Conservation (phyloP, 2,113 vertebrate genomes). For the Capricornis sumatraensis region DNA sequence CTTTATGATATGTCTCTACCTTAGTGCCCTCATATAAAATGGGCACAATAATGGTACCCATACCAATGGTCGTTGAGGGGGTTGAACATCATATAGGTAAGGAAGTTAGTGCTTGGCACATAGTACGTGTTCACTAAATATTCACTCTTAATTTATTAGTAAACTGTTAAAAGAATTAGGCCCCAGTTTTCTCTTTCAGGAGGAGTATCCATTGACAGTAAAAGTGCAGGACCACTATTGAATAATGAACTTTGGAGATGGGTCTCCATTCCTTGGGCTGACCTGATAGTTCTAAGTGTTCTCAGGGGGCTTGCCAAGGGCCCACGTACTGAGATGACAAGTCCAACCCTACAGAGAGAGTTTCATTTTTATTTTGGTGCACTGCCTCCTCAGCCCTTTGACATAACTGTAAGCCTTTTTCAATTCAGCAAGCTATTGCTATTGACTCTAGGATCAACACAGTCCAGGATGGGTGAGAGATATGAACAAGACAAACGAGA, state of each 20-base stretch:
- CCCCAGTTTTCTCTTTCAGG: neutral
- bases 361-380: neutral
- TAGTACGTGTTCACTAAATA: neutral
- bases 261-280: neutral
- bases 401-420: neutral
- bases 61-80: neutral
- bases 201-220: neutral
- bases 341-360: neutral
- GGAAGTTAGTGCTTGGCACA: neutral
- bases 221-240: neutral
- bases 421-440: neutral
- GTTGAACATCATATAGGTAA: neutral
- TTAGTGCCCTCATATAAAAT: neutral
- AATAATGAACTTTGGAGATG: neutral
- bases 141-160: neutral
- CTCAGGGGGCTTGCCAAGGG: neutral
- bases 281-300: neutral
- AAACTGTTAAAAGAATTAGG: neutral
- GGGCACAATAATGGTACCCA: neutral
- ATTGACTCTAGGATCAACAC: neutral
- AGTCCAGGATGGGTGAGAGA: neutral
- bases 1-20: neutral
- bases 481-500: neutral
- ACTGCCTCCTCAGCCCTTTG: neutral
- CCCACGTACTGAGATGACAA: neutral